A percentile compares a stretch with the other conserved stretches of the same genome.
phyloP scores from a whole-genome alignment of 2,797 vertebrate species.

The Peromyscus eremicus region DNA sequence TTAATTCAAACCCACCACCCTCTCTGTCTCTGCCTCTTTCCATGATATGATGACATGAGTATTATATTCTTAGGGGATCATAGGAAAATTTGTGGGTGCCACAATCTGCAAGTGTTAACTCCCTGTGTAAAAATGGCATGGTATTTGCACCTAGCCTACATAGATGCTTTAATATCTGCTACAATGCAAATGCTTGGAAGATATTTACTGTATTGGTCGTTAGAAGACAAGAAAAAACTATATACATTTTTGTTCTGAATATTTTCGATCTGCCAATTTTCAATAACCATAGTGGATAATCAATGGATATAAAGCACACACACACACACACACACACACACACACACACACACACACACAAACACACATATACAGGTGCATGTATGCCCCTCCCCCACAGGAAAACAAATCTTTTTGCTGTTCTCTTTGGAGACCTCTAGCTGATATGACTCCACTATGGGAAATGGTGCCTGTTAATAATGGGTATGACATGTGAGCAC shows the following conservation, averaged over 20 bases:
- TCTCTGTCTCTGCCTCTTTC: not conserved
- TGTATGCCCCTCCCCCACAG: not conserved
- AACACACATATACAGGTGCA: accelerated
- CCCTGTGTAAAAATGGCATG: not conserved
- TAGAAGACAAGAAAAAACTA: not conserved
- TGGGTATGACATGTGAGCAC: not conserved
- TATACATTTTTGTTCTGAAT: not conserved
- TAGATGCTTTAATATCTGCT: accelerated
- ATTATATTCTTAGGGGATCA: not conserved
- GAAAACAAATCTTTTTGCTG: not conserved
- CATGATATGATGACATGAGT: not conserved
- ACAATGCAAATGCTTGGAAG: not conserved
- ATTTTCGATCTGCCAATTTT: not conserved
- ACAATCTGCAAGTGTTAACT: not conserved
- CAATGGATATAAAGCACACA: not conserved
- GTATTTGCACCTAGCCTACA: not conserved
- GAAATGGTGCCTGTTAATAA: not conserved
- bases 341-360: too few relatives aligned
- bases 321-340: too few relatives aligned
- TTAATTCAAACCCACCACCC: not conserved
- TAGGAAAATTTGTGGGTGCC: not conserved
- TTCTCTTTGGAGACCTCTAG: not conserved
- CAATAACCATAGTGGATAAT: not conserved
- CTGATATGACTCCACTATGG: accelerated
- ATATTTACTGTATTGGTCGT: not conserved